These are phyloP conservation scores for Dynastes maya DNA, from an alignment of 2,888 invertebrate species.

Conservation along the genomic window DNA sequence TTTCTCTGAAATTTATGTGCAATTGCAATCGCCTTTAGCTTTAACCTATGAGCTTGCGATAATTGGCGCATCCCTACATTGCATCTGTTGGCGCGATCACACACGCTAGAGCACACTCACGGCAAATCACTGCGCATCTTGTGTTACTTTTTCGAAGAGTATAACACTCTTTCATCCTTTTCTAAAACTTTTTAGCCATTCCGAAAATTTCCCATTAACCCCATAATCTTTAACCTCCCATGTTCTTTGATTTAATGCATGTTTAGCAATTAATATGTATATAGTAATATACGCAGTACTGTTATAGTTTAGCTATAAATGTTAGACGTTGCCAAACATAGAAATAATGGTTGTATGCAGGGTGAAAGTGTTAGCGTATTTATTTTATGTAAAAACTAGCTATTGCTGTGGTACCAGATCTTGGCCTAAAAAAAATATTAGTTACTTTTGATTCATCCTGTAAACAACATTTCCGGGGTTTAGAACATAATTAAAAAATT, in stretches of 20 bases:
- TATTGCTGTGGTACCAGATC: too few species aligned
- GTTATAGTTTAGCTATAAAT: too few species aligned
- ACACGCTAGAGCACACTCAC: conserved; percentile 32
- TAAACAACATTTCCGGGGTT: too few species aligned
- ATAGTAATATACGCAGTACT: background rate
- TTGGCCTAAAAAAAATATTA: too few species aligned
- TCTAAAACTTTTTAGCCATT: background rate
- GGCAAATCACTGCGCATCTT: conserved; percentile 39
- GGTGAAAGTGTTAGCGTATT: too few species aligned
- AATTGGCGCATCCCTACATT: conserved; percentile 29
- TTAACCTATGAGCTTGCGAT: conserved; percentile 25
- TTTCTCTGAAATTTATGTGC: conserved; percentile 9
- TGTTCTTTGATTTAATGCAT: conserved; percentile 12
- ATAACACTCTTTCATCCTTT: conserved; percentile 13
- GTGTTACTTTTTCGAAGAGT: conserved; percentile 28
- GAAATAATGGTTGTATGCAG: too few species aligned
- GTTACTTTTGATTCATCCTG: too few species aligned
- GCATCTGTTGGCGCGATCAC: conserved; percentile 13
- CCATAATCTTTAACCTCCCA: background rate
- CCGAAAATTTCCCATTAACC: conserved; percentile 12
- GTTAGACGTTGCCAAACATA: too few species aligned
- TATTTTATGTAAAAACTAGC: too few species aligned
- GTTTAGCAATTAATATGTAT: background rate
- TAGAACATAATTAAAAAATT: too few species aligned
- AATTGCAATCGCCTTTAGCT: conserved; percentile 27